Base-by-base conservation (phyloP, 1,140 invertebrate genomes). In the Metopolophium dirhodum region DNA sequence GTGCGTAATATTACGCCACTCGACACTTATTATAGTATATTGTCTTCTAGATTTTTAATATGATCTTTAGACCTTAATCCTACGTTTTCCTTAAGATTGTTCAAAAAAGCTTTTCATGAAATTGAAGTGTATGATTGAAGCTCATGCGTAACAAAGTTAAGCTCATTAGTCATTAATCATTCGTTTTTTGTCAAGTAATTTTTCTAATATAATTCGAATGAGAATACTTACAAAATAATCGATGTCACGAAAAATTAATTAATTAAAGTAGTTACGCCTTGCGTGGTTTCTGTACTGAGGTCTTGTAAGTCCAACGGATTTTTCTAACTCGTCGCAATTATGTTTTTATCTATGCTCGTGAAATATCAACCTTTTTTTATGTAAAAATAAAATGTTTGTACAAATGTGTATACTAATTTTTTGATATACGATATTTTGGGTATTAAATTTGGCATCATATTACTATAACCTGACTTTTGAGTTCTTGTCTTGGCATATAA, bases 1-100 rank as follows among this genome's bases (percentile, higher is more conserved):
- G 61, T n/a, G 61, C n/a, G 61, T 77, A 77, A n/a, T 77, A n/a
- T 77, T 77, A 77, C n/a, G n/a, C 61, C 30, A 77, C 61, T 77
- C 14, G 6, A 14, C 14, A 77, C n/a, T n/a, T 35, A n/a, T 77
- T n/a, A n/a, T 77, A 77, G 18, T 77, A n/a, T 77, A 77, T 77
- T n/a, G 61, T n/a, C 61, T 77, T 77, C 14, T 35, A 35, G 61
- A 68, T 77, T n/a, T 77, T 77, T n/a, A 77, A 77, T 18, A 77
- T n/a, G 14, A 35, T 77, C 61, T 77, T 18, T 7, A n/a, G 14
- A 77, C 30, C 22, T 77, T n/a, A 4, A 4, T 18, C 18, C 14
- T 77, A n/a, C 6, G n/a, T n/a, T n/a, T 77, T 30, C n/a, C 3
- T n/a, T 77, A 77, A 2, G 61, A n/a, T 77, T 77, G 26, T 77